Conservation (phyloP, 1,140 invertebrate genomes). For the Thaumetopoea pityocampa region DNA sequence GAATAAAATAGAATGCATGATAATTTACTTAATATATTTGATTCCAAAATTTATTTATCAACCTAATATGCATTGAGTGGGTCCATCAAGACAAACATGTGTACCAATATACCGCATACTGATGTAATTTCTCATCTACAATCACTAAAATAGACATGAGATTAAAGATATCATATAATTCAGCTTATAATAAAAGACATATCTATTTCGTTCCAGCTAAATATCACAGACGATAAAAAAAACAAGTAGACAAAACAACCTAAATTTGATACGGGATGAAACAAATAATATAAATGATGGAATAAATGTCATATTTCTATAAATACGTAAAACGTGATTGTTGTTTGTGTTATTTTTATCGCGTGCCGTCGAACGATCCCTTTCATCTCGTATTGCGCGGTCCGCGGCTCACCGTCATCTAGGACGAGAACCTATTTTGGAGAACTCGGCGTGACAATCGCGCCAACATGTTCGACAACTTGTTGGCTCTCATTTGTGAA, state of each 20-base stretch:
- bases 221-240: neutral
- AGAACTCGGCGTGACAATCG: slow-evolving; percentile 7
- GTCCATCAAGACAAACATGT: too few species aligned
- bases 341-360: slow-evolving; percentile 26
- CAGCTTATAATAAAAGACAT: neutral
- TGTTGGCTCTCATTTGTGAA: too few species aligned
- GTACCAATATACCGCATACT: too few species aligned
- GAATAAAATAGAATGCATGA: too few species aligned
- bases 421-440: slow-evolving; percentile 18
- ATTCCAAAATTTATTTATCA: too few species aligned
- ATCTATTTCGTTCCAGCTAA: neutral
- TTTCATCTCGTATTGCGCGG: slow-evolving; percentile 39
- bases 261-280: too few species aligned
- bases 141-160: too few species aligned
- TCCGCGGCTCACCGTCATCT: slow-evolving; percentile 29
- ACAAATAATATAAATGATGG: too few species aligned
- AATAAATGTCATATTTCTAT: slow-evolving; percentile 16
- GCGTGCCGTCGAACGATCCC: slow-evolving; percentile 24
- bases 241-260: neutral
- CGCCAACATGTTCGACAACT: slow-evolving; percentile 1
- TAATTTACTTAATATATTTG: too few species aligned
- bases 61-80: too few species aligned
- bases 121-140: too few species aligned
- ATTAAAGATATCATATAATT: too few species aligned
- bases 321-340: slow-evolving; percentile 17